Base-by-base conservation (phyloP, 2,113 vertebrate genomes). In the Aegithalos caudatus region DNA sequence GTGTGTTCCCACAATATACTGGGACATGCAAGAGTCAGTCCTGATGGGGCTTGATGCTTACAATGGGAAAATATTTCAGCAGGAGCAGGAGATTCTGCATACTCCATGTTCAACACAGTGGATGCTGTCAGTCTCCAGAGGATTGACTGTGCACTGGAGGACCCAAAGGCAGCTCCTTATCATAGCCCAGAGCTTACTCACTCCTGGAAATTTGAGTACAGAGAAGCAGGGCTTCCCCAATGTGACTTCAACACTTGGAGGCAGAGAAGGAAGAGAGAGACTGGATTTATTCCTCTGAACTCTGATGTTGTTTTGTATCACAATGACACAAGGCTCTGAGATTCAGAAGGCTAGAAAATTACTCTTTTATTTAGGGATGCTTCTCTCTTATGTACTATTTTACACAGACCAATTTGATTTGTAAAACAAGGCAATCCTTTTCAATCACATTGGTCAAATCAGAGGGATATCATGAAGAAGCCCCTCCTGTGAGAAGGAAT, bases 101-200 rank as follows among this genome's bases (percentile, higher is more conserved):
- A 60, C 4, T 31, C 14, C 22, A 4, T 15, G 7, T 45, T 81
- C 14, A 33, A 25, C 3, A 15, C 0, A 0, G 16, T n/a, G 5
- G 14, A n/a, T 35, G 15, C 11, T 65, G 23, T 40, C n/a, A 74
- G 29, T 48, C 31, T 18, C 23, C 45, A 42, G 38, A 33, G 33
- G 53, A 66, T 1, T 78, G 35, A 24, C 56, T 0, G 1, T 0
- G 1, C 18, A 48, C 13, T 1, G 1, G 24, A 40, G n/a, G 29
- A 45, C 48, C 29, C 2, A 3, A 81, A 78, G 28, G 11, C 29
- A 79, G 14, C 42, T 79, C 23, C 13, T 22, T 1, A 1, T 10
- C 1, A 1, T 0, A 1, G 14, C 1, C 0, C 28, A 29, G 13
- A 4, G 2, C 38, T 81, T 1, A 0, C 5, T 86, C 16, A 37